phyloP scores from a whole-genome alignment of 1,140 invertebrate species.

The Diploscapter pachys region DNA sequence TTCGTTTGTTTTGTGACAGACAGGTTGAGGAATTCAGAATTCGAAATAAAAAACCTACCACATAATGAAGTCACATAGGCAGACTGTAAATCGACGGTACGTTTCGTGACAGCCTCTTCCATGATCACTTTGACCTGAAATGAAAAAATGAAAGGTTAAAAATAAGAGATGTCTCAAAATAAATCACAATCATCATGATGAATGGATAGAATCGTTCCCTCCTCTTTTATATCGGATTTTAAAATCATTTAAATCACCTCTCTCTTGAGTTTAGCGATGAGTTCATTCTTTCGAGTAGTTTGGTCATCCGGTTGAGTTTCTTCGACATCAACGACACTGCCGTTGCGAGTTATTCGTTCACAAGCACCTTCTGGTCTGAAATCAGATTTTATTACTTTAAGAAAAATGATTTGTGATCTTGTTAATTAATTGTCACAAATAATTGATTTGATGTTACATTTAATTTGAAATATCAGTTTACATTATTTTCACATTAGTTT shows the following conservation, averaged over 20 bases:
- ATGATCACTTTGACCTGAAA: slow-evolving; percentile 29
- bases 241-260: slow-evolving; percentile 4
- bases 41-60: not conserved
- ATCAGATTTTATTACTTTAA: not conserved
- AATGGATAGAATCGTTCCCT: too few species aligned
- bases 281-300: slow-evolving; percentile 9
- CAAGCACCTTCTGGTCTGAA: slow-evolving; percentile 18
- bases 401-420: not conserved
- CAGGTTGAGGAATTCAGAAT: too few species aligned
- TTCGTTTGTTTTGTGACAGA: not conserved
- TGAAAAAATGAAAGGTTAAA: not conserved
- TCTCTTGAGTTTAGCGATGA: slow-evolving; percentile 19
- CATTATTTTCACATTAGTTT: not conserved
- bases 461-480: not conserved
- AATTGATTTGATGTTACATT: not conserved
- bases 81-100: not conserved
- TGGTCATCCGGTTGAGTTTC: slow-evolving; percentile 26
- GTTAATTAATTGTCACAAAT: not conserved
- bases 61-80: slow-evolving; percentile 9
- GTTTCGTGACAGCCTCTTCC: slow-evolving; percentile 7
- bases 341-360: slow-evolving; percentile 26
- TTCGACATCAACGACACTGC: slow-evolving; percentile 28
- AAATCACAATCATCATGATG: too few species aligned
- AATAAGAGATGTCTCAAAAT: too few species aligned
- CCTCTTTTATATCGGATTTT: not conserved